Conservation (phyloP, 1,140 invertebrate species). For the Drosophila bocqueti region DNA sequence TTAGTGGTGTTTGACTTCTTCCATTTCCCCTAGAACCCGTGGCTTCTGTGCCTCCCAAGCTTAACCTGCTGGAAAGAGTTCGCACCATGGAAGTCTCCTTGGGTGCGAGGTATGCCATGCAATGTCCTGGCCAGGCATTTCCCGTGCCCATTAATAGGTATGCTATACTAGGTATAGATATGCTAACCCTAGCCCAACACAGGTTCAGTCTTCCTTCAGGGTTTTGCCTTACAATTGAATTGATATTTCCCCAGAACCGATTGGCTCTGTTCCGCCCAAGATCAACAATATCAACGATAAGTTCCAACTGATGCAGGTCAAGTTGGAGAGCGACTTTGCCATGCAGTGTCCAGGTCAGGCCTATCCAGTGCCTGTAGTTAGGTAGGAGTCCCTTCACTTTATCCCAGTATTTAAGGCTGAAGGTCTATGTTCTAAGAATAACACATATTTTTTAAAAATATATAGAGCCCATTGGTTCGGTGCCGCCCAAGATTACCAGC, state of each 20-base stretch:
- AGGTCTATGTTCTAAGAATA: neutral
- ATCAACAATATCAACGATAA: slow-evolving; percentile 86
- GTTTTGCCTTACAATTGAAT: neutral
- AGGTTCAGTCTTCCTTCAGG: slow-evolving; percentile 22
- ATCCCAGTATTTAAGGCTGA: slow-evolving; percentile 26
- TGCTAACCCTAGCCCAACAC: slow-evolving; percentile 60
- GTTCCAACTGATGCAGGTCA: slow-evolving; percentile 86
- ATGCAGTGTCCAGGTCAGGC: slow-evolving; percentile 88
- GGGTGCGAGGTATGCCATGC: slow-evolving; percentile 87
- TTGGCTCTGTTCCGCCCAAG: slow-evolving; percentile 89
- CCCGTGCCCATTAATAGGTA: slow-evolving; percentile 89
- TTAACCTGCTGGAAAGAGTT: slow-evolving; percentile 85
- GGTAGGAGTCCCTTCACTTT: slow-evolving; percentile 85
- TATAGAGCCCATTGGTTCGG: slow-evolving; percentile 89
- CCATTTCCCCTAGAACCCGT: slow-evolving; percentile 42
- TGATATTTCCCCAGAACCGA: slow-evolving; percentile 87
- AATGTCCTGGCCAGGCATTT: slow-evolving; percentile 89
- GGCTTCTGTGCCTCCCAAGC: slow-evolving; percentile 85
- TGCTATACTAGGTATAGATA: slow-evolving; percentile 21
- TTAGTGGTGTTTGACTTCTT: neutral
- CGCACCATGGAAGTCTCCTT: slow-evolving; percentile 86
- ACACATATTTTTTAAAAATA: slow-evolving; percentile 21
- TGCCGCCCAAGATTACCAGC: slow-evolving; percentile 88
- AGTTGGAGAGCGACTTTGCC: slow-evolving; percentile 87
- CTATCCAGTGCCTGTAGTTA: slow-evolving; percentile 88